Conservation (phyloP, 92 coral and sea anemone genomes). For the Phenganax marumi region DNA sequence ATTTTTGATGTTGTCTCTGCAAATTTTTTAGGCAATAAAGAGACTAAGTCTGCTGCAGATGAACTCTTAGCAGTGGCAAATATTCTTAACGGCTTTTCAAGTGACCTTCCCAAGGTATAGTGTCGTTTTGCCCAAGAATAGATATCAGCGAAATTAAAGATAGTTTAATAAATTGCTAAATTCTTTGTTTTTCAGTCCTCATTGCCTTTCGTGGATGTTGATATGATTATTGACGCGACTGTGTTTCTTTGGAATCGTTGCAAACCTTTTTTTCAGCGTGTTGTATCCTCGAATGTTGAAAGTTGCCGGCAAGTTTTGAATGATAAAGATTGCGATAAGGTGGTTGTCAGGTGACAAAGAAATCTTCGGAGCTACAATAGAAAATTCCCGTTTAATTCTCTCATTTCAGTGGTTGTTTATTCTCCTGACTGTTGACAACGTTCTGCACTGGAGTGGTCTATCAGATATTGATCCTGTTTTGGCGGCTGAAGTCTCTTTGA, state of each 20-base stretch:
- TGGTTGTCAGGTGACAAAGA: not conserved
- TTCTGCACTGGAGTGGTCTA: conserved; percentile 85
- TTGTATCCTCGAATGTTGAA: conserved; percentile 75
- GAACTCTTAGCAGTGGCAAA: conserved; percentile 34
- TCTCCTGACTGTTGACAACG: conserved; percentile 72
- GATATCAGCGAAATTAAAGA: too few species aligned
- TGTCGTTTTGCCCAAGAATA: not conserved
- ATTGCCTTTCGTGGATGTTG: conserved; percentile 69
- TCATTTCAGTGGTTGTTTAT: conserved; percentile 77
- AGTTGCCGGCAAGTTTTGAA: conserved; percentile 83
- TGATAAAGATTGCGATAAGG: conserved; percentile 66
- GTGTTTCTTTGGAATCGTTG: conserved; percentile 92
- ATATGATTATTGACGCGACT: conserved; percentile 89
- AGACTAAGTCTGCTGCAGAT: conserved; percentile 7
- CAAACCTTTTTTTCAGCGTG: conserved; percentile 80
- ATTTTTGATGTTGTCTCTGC: not conserved
- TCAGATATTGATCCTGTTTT: conserved; percentile 78
- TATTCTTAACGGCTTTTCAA: conserved; percentile 16
- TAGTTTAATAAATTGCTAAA: too few species aligned
- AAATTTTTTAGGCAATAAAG: not conserved
- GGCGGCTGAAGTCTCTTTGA: conserved; percentile 84
- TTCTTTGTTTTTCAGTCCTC: conserved; percentile 56
- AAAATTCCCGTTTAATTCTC: not conserved
- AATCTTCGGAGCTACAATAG: not conserved
- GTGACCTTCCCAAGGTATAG: conserved; percentile 18